Evolutionary conservation across 2,888 invertebrate species (phyloP).

Genomic region (Caenorhabditis sp.): DNA sequence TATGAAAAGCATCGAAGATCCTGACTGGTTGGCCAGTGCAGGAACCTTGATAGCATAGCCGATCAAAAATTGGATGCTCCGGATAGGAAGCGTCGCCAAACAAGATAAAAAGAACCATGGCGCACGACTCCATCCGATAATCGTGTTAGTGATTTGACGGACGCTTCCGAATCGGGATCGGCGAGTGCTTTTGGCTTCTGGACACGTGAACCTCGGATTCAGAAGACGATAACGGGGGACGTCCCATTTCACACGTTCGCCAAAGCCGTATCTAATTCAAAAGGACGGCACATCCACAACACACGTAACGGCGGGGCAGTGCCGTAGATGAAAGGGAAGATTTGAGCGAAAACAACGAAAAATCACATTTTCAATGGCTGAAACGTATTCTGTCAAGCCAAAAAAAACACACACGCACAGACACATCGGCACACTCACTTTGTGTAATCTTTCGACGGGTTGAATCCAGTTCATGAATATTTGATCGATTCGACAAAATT

Average conservation of each 20-base stretch:
- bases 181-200: conserved; percentile 17
- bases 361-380: conserved; percentile 15
- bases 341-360: conserved; percentile 1
- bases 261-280: too few species aligned
- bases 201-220: conserved; percentile 26
- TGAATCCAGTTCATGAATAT: conserved; percentile 41
- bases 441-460: conserved; percentile 4
- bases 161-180: conserved; percentile 39
- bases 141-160: conserved; percentile 44
- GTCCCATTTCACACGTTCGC: conserved; percentile 17
- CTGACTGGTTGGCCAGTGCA: too few species aligned
- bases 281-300: conserved; percentile 37
- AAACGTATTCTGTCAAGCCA: conserved; percentile 1
- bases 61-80: conserved; percentile 37
- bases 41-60: too few species aligned
- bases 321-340: not conserved
- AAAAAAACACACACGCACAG: not conserved
- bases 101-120: conserved; percentile 27
- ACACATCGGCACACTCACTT: too few species aligned
- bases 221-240: conserved; percentile 11
- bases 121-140: conserved; percentile 31
- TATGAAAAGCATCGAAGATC: not conserved
- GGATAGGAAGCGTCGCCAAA: conserved; percentile 1
- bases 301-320: too few species aligned
- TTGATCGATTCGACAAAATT: conserved; percentile 36